phyloP scores from a whole-genome alignment of 2,113 vertebrate species.

The Paramisgurnus dabryanus region DNA sequence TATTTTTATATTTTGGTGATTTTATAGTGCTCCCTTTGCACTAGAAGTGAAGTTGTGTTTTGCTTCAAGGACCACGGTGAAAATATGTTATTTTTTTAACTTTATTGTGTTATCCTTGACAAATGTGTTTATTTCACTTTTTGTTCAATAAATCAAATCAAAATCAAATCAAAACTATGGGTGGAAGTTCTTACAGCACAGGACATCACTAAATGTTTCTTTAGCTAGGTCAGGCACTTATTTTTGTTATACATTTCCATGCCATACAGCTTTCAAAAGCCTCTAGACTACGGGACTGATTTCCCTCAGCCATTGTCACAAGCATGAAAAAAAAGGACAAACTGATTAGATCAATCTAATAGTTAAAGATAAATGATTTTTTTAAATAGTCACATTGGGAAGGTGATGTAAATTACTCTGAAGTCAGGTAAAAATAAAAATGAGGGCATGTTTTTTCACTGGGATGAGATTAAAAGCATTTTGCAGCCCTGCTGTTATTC shows the following conservation, averaged over 20 bases:
- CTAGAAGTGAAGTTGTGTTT: too few species aligned
- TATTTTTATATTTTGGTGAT: too few species aligned
- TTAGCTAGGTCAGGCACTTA: not conserved
- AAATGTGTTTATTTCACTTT: too few species aligned
- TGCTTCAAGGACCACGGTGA: too few species aligned
- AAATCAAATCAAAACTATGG: too few species aligned
- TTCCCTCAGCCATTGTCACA: slow-evolving; percentile 33
- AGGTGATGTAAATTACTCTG: slow-evolving; percentile 57
- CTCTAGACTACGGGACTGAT: not conserved
- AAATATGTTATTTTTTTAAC: too few species aligned
- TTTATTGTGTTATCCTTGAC: too few species aligned
- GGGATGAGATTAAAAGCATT: slow-evolving; percentile 55
- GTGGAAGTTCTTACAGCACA: too few species aligned
- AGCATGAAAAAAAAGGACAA: slow-evolving; percentile 56
- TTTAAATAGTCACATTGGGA: slow-evolving; percentile 58
- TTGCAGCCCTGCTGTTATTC: slow-evolving; percentile 38
- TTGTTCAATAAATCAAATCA: too few species aligned
- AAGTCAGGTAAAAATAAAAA: slow-evolving; percentile 59
- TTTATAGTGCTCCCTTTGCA: too few species aligned
- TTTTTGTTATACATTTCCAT: not conserved
- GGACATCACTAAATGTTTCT: too few species aligned
- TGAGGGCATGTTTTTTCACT: slow-evolving; percentile 53
- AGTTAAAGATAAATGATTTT: slow-evolving; percentile 61
- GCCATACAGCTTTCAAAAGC: not conserved
- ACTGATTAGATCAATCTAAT: slow-evolving; percentile 64